Evolutionary conservation across 2,888 invertebrate species (phyloP).

Genomic region (Taphrorychus bicolor): DNA sequence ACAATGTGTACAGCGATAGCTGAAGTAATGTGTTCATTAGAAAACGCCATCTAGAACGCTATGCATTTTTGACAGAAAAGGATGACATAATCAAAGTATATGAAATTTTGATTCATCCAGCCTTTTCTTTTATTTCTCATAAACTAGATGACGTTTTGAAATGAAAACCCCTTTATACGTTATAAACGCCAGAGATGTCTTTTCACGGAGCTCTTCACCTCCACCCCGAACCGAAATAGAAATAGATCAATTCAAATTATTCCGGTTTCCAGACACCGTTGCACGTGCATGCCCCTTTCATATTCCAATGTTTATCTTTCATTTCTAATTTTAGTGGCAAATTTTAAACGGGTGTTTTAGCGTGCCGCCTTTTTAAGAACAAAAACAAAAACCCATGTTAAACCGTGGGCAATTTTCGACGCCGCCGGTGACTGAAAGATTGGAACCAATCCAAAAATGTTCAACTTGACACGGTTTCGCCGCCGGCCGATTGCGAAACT

Average conservation of each 20-base stretch:
- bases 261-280: neutral
- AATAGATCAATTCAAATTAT: conserved; percentile 4
- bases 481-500: conserved; percentile 16
- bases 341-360: conserved; percentile 21
- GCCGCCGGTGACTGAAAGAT: conserved; percentile 18
- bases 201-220: neutral
- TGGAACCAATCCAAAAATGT: conserved; percentile 32
- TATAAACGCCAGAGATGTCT: neutral
- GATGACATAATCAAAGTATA: no score
- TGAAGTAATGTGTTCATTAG: no score
- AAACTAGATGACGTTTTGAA: no score
- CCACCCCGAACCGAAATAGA: neutral
- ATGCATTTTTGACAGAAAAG: no score
- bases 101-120: no score
- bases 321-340: conserved; percentile 19
- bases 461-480: conserved; percentile 34
- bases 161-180: neutral
- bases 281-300: conserved; percentile 1
- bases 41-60: no score
- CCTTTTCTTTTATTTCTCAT: no score
- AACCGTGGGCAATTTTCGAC: conserved; percentile 13
- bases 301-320: conserved; percentile 4
- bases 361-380: conserved; percentile 11
- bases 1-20: no score
- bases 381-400: conserved; percentile 20